Base-by-base conservation (phyloP, 1,140 invertebrate species). In the Alviniconcha marisindica region DNA sequence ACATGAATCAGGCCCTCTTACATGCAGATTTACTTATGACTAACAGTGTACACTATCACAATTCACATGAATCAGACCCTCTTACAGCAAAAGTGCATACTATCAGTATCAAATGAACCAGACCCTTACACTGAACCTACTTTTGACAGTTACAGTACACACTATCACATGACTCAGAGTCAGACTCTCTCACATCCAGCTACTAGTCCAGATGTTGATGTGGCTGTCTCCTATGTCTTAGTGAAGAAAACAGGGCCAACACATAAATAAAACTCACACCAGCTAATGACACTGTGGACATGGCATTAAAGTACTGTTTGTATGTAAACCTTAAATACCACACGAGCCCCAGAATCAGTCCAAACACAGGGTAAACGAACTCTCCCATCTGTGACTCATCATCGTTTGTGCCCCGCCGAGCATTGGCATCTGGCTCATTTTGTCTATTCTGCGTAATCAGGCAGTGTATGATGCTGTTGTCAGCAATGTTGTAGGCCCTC, bases 401-500 rank as follows among this genome's bases (percentile, higher is more conserved):
- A 1, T 88, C 87, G 1, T 86, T 83, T 4, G 63, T 42, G 3
- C 84, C 15, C 66, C 66, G 42, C 33, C 44, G 36, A 21, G 38
- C 18, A 60, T 78, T 38, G 14, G 54, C 33, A 5, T 33, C 77
- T 74, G 15, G 84, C 85, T 12, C 12, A 14, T 81, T 33, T 85
- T 77, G 86, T 31, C 66, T 77, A 60, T 83, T 81, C 51, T 88
- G 88, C 18, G 89, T 89, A 76, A 98, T 95, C 36, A 97, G 94
- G 92, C 97, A 97, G 92, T 98, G 97, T 33, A 98, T 96, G 4
- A 97, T 97, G 92, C 96, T 97, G 89, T 97, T 96, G 91, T 98
- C 95, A 90, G 95, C 96, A 51, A 98, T 94, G 28, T 97, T 96
- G 93, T 95, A 96, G 36, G 95, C 95, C 83, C 96, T 94, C 60